Base-by-base conservation (phyloP, 2,797 vertebrate genomes). In the Phrynocephalus forsythii region DNA sequence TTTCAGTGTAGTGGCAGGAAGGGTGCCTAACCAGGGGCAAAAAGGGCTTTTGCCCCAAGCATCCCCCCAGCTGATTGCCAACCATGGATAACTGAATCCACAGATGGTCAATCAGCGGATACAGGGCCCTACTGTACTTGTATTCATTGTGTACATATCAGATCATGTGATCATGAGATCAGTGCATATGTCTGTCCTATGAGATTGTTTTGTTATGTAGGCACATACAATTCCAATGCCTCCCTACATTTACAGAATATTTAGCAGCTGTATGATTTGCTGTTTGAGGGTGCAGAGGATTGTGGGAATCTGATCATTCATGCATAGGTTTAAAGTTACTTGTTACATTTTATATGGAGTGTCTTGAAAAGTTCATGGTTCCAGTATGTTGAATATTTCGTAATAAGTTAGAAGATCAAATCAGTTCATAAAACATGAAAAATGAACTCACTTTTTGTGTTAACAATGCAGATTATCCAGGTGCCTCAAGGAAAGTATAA, bases 401-500 rank as follows among this genome's bases (percentile, higher is more conserved):
- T 83, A 5, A 79, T 82, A n/a, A 26, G 63, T 26, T 63, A 38
- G 63, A 77, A 87, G 77, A 85, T 16, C n/a, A 75, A 76, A 63
- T 69, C 2, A 30, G 0, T 84, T 77, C 38, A 68, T 50, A 87
- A 88, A 26, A 38, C 88, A 16, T 30, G 6, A 75, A 73, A 91
- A 93, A 91, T 52, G 79, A 90, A 85, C 89, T 22, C 0, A 0
- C 87, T 94, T 91, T 93, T 94, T 20, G 86, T 71, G 91, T 90
- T 87, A 91, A 92, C 38, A 52, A 94, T 87, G 44, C 94, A 99
- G 99, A 97, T 99, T 86, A 99, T 99, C 94, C 99, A 99, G 96
- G 99, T 99, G 84, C 99, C 99, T 89, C 98, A 99, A 95, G 98
- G 98, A 83, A 98, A 98, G 95, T 99, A 98, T 95, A 99, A 97